phyloP scores from a whole-genome alignment of 2,797 vertebrate genomes.

The Ciconia nigra region DNA sequence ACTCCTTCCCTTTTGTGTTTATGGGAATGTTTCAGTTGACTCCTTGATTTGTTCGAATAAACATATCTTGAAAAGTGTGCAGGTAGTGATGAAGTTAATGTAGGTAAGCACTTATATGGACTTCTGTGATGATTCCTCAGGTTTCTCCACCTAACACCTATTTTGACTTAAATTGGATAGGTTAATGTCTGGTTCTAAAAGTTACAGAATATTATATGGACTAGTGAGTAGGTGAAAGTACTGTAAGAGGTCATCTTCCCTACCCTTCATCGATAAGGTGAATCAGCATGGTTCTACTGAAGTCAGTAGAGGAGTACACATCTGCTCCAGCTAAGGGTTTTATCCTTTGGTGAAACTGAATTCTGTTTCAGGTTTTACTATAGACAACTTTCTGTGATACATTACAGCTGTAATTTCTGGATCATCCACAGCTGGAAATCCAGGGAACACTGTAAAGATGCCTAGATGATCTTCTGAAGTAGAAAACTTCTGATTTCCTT shows the following conservation, averaged over 20 bases:
- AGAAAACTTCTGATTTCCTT: not conserved
- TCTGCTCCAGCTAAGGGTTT: not conserved
- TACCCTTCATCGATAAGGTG: not conserved
- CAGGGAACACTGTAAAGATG: not conserved
- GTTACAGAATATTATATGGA: not conserved
- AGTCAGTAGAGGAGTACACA: not conserved
- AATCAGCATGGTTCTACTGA: not conserved
- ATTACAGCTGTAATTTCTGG: not conserved
- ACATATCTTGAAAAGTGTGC: not conserved
- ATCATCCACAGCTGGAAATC: not conserved
- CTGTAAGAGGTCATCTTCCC: not conserved
- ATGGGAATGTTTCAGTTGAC: not conserved
- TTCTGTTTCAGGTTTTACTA: not conserved
- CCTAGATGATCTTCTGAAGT: not conserved
- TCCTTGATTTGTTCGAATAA: not conserved
- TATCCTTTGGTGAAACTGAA: not conserved
- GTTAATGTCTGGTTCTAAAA: not conserved
- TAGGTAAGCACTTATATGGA: not conserved
- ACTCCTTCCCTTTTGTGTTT: not conserved
- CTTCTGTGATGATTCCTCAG: not conserved
- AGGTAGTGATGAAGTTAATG: not conserved
- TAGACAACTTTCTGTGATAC: not conserved
- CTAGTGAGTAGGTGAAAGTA: not conserved
- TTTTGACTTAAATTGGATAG: not conserved
- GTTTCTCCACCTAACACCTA: not conserved